A percentile compares a stretch with the other conserved stretches of the same genome.
Conservation (phyloP, 2,888 invertebrate species). For the Oxytorus armatus region DNA sequence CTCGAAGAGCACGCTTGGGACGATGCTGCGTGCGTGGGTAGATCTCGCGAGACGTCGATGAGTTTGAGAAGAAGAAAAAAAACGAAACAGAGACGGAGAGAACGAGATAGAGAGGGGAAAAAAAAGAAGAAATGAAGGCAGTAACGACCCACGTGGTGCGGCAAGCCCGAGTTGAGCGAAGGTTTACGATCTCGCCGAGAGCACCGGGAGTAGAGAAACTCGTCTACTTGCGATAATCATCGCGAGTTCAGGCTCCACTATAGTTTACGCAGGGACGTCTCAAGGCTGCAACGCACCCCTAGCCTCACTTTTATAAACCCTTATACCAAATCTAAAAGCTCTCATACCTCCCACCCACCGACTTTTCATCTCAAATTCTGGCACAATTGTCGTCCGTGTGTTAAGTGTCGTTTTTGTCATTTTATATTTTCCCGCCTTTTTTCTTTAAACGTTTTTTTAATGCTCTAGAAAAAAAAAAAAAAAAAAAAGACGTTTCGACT, state of each 20-base stretch:
- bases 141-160: constrained; percentile 66
- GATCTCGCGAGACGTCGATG: constrained; percentile 52
- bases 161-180: constrained; percentile 45
- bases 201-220: constrained; percentile 62
- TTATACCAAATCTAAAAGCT: constrained; percentile 11
- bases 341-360: constrained; percentile 3
- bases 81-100: constrained; percentile 3
- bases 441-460: background rate
- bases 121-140: constrained; percentile 49
- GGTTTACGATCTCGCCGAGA: constrained; percentile 64
- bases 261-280: constrained; percentile 59
- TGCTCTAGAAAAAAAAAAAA: background rate
- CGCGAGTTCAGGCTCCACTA: constrained; percentile 53
- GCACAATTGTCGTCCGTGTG: too few relatives aligned
- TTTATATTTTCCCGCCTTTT: constrained; percentile 18
- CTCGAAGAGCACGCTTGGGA: constrained; percentile 1
- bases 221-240: constrained; percentile 67
- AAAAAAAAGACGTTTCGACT: background rate
- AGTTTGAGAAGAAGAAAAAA: constrained; percentile 18
- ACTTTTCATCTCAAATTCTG: constrained; percentile 1
- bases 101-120: constrained; percentile 15
- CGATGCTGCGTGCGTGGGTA: constrained; percentile 43
- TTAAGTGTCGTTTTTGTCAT: too few relatives aligned
- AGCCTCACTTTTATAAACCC: constrained; percentile 21
- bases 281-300: constrained; percentile 57